Percentiles rank a stretch among this genome's conserved stretches.
These are phyloP conservation scores for Neopelma chrysocephalum DNA, from an alignment of 2,797 vertebrate genomes.

Conservation along the genomic window DNA sequence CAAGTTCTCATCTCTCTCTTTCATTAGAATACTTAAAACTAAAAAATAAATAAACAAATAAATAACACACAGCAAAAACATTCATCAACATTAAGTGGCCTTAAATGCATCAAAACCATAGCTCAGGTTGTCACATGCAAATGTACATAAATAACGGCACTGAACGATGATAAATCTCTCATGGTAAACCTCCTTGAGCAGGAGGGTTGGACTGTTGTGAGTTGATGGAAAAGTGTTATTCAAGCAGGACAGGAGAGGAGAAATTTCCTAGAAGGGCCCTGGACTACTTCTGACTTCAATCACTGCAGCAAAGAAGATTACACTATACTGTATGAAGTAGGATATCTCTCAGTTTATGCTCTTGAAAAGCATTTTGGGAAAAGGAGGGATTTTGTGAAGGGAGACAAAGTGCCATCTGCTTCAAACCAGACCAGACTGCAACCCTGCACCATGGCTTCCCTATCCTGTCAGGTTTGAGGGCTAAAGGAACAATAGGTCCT, in stretches of 20 bases:
- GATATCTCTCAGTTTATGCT: not conserved
- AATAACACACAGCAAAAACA: not conserved
- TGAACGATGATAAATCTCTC: not conserved
- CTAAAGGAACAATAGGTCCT: not conserved
- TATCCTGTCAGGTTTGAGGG: not conserved
- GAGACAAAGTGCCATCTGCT: not conserved
- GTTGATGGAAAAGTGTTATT: not conserved
- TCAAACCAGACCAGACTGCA: not conserved
- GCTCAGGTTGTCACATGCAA: not conserved
- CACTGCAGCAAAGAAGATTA: not conserved
- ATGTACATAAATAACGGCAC: not conserved
- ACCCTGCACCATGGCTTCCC: not conserved
- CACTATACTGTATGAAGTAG: not conserved
- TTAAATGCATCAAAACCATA: not conserved
- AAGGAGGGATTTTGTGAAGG: not conserved
- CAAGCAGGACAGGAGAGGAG: not conserved
- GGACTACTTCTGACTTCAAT: not conserved
- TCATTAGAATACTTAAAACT: not conserved
- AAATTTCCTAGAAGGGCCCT: not conserved
- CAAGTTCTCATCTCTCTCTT: not conserved
- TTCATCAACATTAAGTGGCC: not conserved
- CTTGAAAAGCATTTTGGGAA: not conserved
- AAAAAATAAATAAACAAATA: not conserved
- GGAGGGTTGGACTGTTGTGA: not conserved
- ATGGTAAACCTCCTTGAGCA: not conserved